These are phyloP conservation scores for Mystacornis crossleyi DNA, from an alignment of 2,113 vertebrate genomes.

Conservation along the genomic window DNA sequence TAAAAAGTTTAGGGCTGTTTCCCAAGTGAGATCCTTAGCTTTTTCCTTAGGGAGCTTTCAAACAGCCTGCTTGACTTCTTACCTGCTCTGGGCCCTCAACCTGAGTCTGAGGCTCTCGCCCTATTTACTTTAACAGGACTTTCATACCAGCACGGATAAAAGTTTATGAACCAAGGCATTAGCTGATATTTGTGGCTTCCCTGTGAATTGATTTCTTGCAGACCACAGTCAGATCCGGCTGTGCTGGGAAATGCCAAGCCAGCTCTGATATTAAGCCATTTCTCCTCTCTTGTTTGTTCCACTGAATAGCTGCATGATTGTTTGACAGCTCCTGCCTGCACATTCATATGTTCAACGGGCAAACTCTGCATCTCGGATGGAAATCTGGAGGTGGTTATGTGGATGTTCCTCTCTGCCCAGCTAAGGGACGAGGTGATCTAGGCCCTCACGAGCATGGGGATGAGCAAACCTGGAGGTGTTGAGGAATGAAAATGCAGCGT, in stretches of 20 bases:
- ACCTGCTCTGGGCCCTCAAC: not conserved
- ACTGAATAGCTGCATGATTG: not conserved
- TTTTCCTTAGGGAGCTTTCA: not conserved
- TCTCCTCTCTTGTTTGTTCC: not conserved
- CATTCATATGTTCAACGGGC: not conserved
- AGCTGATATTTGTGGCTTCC: constrained; percentile 36
- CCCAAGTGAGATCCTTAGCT: not conserved
- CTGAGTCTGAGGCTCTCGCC: not conserved
- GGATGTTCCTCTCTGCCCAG: not conserved
- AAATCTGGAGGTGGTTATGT: not conserved
- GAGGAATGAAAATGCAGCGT: not conserved
- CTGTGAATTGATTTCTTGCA: constrained; percentile 28
- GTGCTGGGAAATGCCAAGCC: constrained; percentile 21
- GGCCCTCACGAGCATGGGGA: not conserved
- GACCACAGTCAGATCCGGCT: not conserved
- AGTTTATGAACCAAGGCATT: constrained; percentile 49
- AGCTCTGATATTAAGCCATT: constrained; percentile 40
- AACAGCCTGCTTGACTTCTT: not conserved
- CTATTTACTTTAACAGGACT: constrained; percentile 41
- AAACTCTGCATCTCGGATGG: not conserved
- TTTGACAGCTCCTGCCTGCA: constrained; percentile 23
- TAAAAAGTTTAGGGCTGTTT: not conserved
- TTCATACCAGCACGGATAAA: not conserved
- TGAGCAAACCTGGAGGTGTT: not conserved
- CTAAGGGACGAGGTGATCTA: not conserved